Evolutionary conservation across 2,888 invertebrate species (phyloP).

Genomic region (Acleris literana): DNA sequence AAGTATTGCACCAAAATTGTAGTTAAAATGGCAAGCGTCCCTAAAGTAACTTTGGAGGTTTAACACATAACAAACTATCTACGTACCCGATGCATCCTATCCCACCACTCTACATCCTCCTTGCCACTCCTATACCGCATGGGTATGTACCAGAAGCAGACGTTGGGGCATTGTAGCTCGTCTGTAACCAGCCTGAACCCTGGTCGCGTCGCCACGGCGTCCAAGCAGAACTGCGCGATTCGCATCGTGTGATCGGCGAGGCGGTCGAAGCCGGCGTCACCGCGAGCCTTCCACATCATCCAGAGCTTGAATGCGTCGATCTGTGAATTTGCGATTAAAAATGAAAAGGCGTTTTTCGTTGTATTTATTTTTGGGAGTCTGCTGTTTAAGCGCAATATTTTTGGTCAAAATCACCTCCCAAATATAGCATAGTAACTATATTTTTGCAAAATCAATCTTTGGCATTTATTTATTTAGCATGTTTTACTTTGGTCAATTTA

Average conservation of each 20-base stretch:
- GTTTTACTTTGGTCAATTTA: too few relatives aligned
- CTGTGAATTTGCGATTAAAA: conserved; percentile 53
- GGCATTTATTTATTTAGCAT: too few relatives aligned
- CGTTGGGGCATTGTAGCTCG: conserved; percentile 89
- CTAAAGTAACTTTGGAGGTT: too few relatives aligned
- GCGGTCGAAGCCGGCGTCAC: conserved; percentile 82
- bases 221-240: conserved; percentile 82
- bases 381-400: too few relatives aligned
- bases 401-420: too few relatives aligned
- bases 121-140: conserved; percentile 70
- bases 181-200: conserved; percentile 85
- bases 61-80: too few relatives aligned
- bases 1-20: too few relatives aligned
- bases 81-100: conserved; percentile 75
- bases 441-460: too few relatives aligned
- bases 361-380: too few relatives aligned
- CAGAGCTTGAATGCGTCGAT: conserved; percentile 96
- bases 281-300: conserved; percentile 95
- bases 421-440: too few relatives aligned
- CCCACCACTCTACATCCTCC: conserved; percentile 79
- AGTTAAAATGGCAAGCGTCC: too few relatives aligned
- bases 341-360: not conserved
- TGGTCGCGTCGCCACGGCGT: conserved; percentile 73
- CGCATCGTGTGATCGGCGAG: conserved; percentile 87
- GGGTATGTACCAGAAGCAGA: conserved; percentile 96